Base-by-base conservation (phyloP, 1,140 invertebrate genomes). In the Scaptomyza graminum region DNA sequence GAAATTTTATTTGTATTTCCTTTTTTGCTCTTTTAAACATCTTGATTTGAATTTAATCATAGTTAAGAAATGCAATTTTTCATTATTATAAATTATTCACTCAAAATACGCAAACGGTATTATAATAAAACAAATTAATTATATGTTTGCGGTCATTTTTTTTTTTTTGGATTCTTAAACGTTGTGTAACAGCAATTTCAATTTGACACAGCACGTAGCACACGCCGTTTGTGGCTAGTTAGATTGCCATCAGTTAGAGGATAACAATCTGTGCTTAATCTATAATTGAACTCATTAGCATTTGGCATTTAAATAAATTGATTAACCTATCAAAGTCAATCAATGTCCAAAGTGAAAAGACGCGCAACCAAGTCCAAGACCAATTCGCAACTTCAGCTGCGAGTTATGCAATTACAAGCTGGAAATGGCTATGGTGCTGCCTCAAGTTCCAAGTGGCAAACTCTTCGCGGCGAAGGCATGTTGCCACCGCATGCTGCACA, bases 241-340 rank as follows among this genome's bases (percentile, higher is more conserved):
- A 52, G 37, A 39, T 15, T 46, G 51, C 52, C 68, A 57, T 44
- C 54, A 28, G 54, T 16, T 56, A 22, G 16, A 34, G n/a, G 49
- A 68, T 68, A 56, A 68, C 57, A 68, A 73, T 49, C 51, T 37
- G 51, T 63, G 65, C 34, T 34, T 63, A 56, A 54, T 50, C 43
- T 69, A 34, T 55, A 75, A 75, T 71, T 75, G 59, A 41, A 41
- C 61, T 75, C 73, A 65, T 75, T 66, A 71, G 50, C 55, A 62
- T 75, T 75, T 18, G 13, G 50, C 61, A 56, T 75, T 61, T 61
- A 75, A 75, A 72, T 66, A 72, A 75, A 75, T 75, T 75, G 73
- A 75, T 75, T 75, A 75, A 72, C 56, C 60, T 46, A 71, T 72
- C 73, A 55, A 44, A 37, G 50, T 34, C 25, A 39, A 12, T 41